Evolutionary conservation across 2,888 invertebrate genomes (phyloP), one percentile per base, ranked within the genome.

Genomic region (Drosophila ustulata): DNA sequence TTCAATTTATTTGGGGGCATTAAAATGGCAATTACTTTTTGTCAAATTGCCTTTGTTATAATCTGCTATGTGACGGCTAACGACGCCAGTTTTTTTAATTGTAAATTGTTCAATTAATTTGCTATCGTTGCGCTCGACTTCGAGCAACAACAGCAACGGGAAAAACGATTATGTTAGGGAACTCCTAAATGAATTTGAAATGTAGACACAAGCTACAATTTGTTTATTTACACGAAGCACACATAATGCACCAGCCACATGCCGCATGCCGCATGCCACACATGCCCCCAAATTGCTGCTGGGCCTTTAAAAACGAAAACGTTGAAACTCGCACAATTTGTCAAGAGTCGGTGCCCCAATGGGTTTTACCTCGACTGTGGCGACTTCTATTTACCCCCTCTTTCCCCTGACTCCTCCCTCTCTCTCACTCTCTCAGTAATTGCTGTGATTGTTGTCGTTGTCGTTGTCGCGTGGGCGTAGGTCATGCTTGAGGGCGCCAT

Each of bases 401-500:
- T 3, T 18, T 1, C 18, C 18, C 1, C 18, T 2, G 18, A 18
- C 30, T 28, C 45, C 2, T 25, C 7, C 26, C 23, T 34, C 23
- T n/a, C 41, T 7, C 6, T 5, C 59, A 3, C n/a, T 13, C 47
- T 7, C 13, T 25, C 11, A 3, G 1, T 74, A 72, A 76, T 77
- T 72, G 71, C 64, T 64, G 61, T 68, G 71, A 71, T 68, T 76
- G 75, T 56, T 78, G 73, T 46, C 53, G 83, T 62, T 39, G 72
- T 49, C 49, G 65, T 66, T 51, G 77, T 50, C 28, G 52, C 26
- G 79, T 74, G 84, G 78, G 81, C 84, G 73, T 69, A 86, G 82
- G 83, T 84, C 83, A 84, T 80, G 85, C 86, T 85, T 80, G 89
- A 85, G 80, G 82, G 89, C 89, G 61, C 82, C 89, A 82, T 78